Base-by-base conservation (phyloP, 2,113 vertebrate species). In the Cricetomys ansorgei region DNA sequence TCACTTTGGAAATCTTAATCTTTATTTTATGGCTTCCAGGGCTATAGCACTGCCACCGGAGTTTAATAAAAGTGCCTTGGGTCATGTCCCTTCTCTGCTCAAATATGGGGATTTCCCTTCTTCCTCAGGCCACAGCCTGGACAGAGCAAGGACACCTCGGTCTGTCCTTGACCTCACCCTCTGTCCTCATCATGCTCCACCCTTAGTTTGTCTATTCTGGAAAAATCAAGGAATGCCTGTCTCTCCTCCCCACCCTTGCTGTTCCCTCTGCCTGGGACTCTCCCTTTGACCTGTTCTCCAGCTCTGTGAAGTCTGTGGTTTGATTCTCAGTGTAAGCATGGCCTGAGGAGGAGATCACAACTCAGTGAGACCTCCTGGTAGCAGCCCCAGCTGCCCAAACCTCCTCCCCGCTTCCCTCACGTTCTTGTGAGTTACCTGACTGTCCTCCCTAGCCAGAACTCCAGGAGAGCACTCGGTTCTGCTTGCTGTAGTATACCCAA, bases 361-460 rank as follows among this genome's bases (percentile, higher is more conserved):
- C 48, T 83, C 55, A 37, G 3, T 31, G 92, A 89, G 40, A 62
- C 62, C 31, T 8, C 43, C 34, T 43, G 12, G 8, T 16, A 0
- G 12, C 16, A 0, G 8, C 21, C 21, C 0, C 10, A 16, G 4
- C 34, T 62, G 45, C 34, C 43, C 3, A 0, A 21, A 27, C 13
- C 45, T 69, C 7, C 64, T 83, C 27, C 83, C 73, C 19, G 11
- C 3, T 45, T 65, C 67, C 23, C 0, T 45, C 19, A 40, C 37
- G 23, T 81, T 34, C 37, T 40, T 21, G 9, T 64, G 31, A 34
- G 9, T 48, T 17, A 50, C 27, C 31, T 34, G 0, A 43, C 55
- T 89, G 6, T 76, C 43, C 23, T 64, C 29, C 7, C 55, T 75
- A 13, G 59, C 57, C 19, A 37, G 53, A 72, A 69, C 43, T 43